A percentile compares a stretch with the other conserved stretches of the same genome.
phyloP scores from a whole-genome alignment of 2,888 invertebrate species.

The Ochropleura leucogaster region DNA sequence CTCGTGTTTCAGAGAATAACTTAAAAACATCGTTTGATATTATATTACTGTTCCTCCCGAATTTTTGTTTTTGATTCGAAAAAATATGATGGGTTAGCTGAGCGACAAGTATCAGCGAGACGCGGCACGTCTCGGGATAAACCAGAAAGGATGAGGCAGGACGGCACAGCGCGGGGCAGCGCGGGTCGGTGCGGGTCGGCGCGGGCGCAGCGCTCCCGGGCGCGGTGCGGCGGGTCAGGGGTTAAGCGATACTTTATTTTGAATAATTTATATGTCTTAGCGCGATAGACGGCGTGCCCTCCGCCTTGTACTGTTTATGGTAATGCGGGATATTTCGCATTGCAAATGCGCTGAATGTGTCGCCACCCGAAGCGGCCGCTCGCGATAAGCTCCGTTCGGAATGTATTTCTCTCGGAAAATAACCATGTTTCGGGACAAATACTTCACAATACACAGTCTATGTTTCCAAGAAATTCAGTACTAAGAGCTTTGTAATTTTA shows the following conservation, averaged over 20 bases:
- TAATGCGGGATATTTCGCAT: conserved; percentile 90
- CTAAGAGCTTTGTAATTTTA: conserved; percentile 19
- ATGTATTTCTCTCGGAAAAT: conserved; percentile 80
- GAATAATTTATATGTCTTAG: conserved; percentile 90
- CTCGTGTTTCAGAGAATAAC: conserved; percentile 15
- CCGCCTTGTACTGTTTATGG: conserved; percentile 90
- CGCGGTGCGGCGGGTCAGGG: conserved; percentile 77
- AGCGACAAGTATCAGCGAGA: conserved; percentile 57
- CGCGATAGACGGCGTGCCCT: conserved; percentile 90
- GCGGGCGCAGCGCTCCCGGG: conserved; percentile 63
- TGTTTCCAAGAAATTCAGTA: conserved; percentile 65
- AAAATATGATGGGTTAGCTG: conserved; percentile 53
- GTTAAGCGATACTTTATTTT: conserved; percentile 91
- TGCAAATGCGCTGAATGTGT: conserved; percentile 90
- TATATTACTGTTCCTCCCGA: conserved; percentile 15
- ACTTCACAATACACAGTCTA: conserved; percentile 70
- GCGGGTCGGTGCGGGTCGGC: conserved; percentile 36
- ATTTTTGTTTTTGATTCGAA: conserved; percentile 54
- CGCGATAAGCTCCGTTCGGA: conserved; percentile 83
- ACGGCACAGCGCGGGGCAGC: conserved; percentile 40
- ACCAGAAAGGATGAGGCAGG: conserved; percentile 27
- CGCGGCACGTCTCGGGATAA: conserved; percentile 16
- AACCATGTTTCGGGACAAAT: conserved; percentile 77
- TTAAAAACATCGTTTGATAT: not conserved
- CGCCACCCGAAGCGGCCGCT: conserved; percentile 83